Conservation (phyloP, 1,140 invertebrate genomes). For the Parasteatoda tepidariorum region DNA sequence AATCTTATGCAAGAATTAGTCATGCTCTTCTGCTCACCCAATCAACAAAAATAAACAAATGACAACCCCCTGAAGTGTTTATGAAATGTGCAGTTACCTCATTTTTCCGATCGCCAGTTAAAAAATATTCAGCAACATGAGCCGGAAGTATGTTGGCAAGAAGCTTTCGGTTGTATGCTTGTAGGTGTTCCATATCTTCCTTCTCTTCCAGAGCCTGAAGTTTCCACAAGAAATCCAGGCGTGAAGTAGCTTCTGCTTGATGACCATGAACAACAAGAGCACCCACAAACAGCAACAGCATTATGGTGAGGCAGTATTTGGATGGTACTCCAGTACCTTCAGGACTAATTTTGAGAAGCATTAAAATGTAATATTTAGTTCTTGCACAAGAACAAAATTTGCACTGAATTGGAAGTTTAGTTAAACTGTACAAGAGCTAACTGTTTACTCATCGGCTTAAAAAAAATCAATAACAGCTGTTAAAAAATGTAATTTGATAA, state of each 20-base stretch:
- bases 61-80: neutral
- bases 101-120: slow-evolving; percentile 77
- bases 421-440: too few species aligned
- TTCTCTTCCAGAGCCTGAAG: slow-evolving; percentile 85
- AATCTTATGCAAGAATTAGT: too few species aligned
- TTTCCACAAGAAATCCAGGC: slow-evolving; percentile 93
- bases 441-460: too few species aligned
- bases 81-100: slow-evolving; percentile 65
- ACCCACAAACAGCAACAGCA: slow-evolving; percentile 77
- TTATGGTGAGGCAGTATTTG: slow-evolving; percentile 70
- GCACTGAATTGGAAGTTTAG: too few species aligned
- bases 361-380: too few species aligned
- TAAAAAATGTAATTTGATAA: too few species aligned
- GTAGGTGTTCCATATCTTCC: slow-evolving; percentile 92
- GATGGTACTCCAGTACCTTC: slow-evolving; percentile 59
- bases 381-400: too few species aligned
- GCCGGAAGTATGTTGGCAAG: slow-evolving; percentile 87
- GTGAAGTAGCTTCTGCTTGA: slow-evolving; percentile 87
- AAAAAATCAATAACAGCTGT: too few species aligned
- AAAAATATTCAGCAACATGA: slow-evolving; percentile 78
- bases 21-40: neutral
- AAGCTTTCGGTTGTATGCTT: slow-evolving; percentile 89
- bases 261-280: slow-evolving; percentile 86
- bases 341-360: slow-evolving; percentile 11
- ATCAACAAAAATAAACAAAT: neutral